A percentile compares a stretch with the other conserved stretches of the same genome.
Conservation (phyloP, 2,113 vertebrate species). For the Lagenorhynchus albirostris region DNA sequence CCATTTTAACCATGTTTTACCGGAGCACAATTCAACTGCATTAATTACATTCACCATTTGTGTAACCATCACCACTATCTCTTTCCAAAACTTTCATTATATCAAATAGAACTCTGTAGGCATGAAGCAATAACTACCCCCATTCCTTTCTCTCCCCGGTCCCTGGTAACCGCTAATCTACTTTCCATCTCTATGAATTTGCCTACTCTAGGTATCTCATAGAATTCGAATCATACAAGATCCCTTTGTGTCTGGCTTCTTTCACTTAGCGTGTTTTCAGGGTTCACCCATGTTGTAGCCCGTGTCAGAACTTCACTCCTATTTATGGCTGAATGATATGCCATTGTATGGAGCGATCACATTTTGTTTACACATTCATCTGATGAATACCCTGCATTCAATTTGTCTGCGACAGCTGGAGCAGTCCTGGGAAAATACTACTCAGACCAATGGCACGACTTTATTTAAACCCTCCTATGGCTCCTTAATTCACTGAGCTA, state of each 20-base stretch:
- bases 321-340: neutral
- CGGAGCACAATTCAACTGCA: neutral
- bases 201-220: neutral
- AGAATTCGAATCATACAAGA: accelerated
- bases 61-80: too few species aligned
- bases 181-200: neutral
- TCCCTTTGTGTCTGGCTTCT: neutral
- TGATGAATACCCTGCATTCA: neutral
- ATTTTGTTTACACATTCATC: neutral
- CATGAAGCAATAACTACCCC: neutral
- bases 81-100: neutral
- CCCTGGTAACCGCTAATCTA: neutral
- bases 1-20: neutral
- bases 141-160: too few species aligned
- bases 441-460: neutral
- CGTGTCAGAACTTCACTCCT: neutral
- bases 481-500: neutral
- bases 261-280: neutral
- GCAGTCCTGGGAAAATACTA: neutral
- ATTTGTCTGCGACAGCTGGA: neutral
- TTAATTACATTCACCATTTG: neutral
- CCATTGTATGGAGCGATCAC: too few species aligned
- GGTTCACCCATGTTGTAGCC: accelerated
- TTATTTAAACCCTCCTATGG: neutral
- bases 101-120: neutral